phyloP scores from a whole-genome alignment of 2,888 invertebrate species.

The Sarcophaga subvicina region DNA sequence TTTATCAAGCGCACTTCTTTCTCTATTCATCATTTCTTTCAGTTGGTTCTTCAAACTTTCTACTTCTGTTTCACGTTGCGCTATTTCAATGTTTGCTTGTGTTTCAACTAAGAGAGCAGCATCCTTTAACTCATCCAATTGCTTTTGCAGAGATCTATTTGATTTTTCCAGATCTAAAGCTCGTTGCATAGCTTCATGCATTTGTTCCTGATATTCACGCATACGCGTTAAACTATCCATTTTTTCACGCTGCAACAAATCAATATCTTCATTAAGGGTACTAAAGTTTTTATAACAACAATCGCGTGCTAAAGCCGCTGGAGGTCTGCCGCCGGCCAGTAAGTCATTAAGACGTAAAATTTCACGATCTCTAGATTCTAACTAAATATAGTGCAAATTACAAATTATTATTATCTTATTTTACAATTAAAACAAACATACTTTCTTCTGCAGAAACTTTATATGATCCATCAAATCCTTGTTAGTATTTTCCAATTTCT shows the following conservation, averaged over 20 bases:
- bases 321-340: conserved; percentile 88
- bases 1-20: conserved; percentile 44
- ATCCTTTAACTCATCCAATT: conserved; percentile 88
- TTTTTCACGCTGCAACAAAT: conserved; percentile 85
- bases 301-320: conserved; percentile 85
- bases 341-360: conserved; percentile 86
- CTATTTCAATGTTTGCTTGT: conserved; percentile 88
- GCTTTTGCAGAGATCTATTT: conserved; percentile 87
- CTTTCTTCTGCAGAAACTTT: conserved; percentile 81
- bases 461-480: conserved; percentile 81
- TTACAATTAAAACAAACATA: conserved; percentile 67
- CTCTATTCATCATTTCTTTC: conserved; percentile 69
- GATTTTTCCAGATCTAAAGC: conserved; percentile 89
- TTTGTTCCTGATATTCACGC: conserved; percentile 78
- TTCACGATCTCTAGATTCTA: conserved; percentile 85
- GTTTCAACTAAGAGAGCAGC: conserved; percentile 89
- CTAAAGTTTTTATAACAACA: conserved; percentile 85
- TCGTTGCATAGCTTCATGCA: conserved; percentile 91
- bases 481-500: conserved; percentile 81
- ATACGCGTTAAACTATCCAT: conserved; percentile 77
- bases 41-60: conserved; percentile 77
- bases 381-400: conserved; percentile 59
- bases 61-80: conserved; percentile 83
- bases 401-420: not conserved
- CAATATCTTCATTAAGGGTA: conserved; percentile 84